Evolutionary conservation across 37 sponge, comb jelly and placozoan genomes (phyloP), one percentile per base, ranked within the genome.

Genomic region (Mnemiopsis leidyi): DNA sequence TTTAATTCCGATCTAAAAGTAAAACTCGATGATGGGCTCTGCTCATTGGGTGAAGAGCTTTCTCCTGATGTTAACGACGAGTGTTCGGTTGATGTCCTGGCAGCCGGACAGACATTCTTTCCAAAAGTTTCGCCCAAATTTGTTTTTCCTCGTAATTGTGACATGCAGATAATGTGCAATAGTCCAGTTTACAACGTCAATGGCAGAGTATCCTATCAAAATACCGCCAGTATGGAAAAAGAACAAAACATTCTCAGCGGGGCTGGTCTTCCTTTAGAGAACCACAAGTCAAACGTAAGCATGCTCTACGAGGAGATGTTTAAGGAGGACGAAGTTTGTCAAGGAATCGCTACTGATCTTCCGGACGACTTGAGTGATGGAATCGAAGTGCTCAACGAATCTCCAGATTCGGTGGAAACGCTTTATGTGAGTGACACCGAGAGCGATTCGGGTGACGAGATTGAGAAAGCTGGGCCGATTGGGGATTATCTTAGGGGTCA

Each of bases 361-460:
- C 30, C 26, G 7, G 61, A 85, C 21, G 90, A 85, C 39, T 37
- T 85, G 0, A 23, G 28, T 85, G 90, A 85, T 38, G 3, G 75
- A 23, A 18, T 71, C n/a, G 90, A 85, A 23, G 35, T 85, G 90
- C 90, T 85, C 48, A 40, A 85, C 23, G 23, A 28, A 36, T 26
- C 90, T 33, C 20, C 61, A 39, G 35, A 85, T 29, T 85, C 90
- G n/a, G 90, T 85, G 2, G 90, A 85, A n/a, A 40, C 61, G 13
- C 90, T 85, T 25, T 33, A 85, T 39, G 90, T 85, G 48, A 85
- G 90, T 85, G 90, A 85, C 3, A 85, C 61, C 16, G 90, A 85
- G 48, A 40, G 61, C 21, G 90, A 85, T 0, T 29, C 40, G 32
- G 90, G 25, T 3, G 90, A 39, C 21, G 90, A 38, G 36, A 25